A percentile compares a stretch with the other conserved stretches of the same genome.
These are phyloP conservation scores for Listronotus bonariensis DNA, from an alignment of 1,140 invertebrate genomes.

Conservation along the genomic window DNA sequence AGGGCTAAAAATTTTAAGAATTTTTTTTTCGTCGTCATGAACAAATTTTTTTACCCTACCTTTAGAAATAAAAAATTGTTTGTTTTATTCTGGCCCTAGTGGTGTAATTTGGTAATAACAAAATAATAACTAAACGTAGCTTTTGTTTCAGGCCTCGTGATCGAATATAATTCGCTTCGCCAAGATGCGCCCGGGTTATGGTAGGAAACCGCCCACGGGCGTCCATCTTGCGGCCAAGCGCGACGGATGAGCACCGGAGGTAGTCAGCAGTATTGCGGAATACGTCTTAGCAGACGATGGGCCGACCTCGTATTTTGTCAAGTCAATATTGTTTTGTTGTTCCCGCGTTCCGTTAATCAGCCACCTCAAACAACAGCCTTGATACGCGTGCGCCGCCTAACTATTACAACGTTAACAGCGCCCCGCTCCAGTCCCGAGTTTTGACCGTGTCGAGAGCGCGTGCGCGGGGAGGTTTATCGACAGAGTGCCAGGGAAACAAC, in stretches of 20 bases:
- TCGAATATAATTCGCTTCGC: constrained; percentile 50
- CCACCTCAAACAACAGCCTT: not conserved
- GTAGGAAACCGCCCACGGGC: constrained; percentile 17
- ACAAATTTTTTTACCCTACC: too few relatives aligned
- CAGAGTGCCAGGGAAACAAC: constrained; percentile 2
- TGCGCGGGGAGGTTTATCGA: not conserved
- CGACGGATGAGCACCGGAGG: constrained; percentile 14
- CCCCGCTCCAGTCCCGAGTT: constrained; percentile 3
- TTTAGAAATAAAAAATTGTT: not conserved
- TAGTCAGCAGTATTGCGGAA: constrained; percentile 4
- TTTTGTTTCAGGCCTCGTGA: constrained; percentile 61
- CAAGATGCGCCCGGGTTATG: constrained; percentile 25
- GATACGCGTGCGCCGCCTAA: not conserved
- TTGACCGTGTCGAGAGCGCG: constrained; percentile 22
- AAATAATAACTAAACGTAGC: too few relatives aligned
- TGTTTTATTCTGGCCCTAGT: not conserved
- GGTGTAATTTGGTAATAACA: too few relatives aligned
- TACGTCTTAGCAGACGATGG: too few relatives aligned
- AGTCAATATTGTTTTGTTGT: constrained; percentile 10
- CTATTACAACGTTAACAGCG: not conserved
- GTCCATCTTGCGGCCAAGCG: constrained; percentile 9
- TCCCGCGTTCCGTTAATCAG: constrained; percentile 7
- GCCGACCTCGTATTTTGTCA: too few relatives aligned
- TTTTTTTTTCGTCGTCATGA: too few relatives aligned
- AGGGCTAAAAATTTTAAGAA: too few relatives aligned